Conservation (phyloP, 1,140 invertebrate species). For the Solen grandis region DNA sequence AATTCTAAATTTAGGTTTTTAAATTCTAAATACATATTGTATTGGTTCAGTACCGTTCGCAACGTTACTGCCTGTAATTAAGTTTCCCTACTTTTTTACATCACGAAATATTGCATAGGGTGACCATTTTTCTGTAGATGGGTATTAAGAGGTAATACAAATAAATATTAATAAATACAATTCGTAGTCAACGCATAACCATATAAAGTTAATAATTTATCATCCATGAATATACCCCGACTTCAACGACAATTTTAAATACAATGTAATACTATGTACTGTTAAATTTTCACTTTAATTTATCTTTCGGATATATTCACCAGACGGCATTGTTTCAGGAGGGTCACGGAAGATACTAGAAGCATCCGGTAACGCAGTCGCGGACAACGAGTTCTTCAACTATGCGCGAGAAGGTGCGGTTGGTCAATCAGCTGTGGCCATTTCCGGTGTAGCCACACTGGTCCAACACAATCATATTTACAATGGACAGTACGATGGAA, state of each 20-base stretch:
- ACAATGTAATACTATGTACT: too few species aligned
- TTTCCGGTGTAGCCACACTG: slow-evolving; percentile 9
- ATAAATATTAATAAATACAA: not conserved
- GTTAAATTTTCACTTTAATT: not conserved
- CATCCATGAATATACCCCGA: too few species aligned
- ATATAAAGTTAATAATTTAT: not conserved
- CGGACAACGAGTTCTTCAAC: slow-evolving; percentile 21
- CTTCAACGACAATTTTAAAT: too few species aligned
- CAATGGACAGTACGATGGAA: not conserved
- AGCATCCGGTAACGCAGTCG: slow-evolving; percentile 11
- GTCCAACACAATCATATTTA: slow-evolving; percentile 31
- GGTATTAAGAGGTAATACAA: not conserved
- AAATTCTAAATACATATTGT: too few species aligned
- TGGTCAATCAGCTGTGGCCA: slow-evolving; percentile 1
- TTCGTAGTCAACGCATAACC: not conserved
- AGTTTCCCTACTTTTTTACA: too few species aligned
- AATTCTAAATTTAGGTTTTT: too few species aligned
- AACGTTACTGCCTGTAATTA: too few species aligned
- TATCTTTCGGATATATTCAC: not conserved
- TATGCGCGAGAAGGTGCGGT: slow-evolving; percentile 18
- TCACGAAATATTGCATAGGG: too few species aligned
- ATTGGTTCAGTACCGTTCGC: too few species aligned
- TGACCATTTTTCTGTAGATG: too few species aligned
- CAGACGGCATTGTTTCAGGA: slow-evolving; percentile 34
- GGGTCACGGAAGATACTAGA: slow-evolving; percentile 4